Evolutionary conservation across 2,113 vertebrate species (phyloP).

Genomic region (Scartelaos histophorus): DNA sequence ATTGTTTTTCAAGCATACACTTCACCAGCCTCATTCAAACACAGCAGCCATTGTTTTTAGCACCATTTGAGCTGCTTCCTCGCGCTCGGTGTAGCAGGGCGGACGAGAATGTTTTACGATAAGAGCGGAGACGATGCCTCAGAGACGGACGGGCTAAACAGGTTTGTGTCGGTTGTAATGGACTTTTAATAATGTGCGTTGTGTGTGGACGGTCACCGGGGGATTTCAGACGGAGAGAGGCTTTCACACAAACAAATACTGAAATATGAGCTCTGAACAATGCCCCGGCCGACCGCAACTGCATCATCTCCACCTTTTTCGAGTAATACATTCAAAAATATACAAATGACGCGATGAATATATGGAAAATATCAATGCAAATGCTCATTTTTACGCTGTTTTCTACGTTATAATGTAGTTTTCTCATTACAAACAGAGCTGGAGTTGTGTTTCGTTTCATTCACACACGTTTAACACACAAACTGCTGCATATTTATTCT

Average conservation of each 20-base stretch:
- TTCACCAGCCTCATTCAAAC: too few relatives aligned
- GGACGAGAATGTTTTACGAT: background rate
- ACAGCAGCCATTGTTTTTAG: background rate
- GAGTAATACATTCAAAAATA: too few relatives aligned
- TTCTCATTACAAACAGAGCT: too few relatives aligned
- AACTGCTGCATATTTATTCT: too few relatives aligned
- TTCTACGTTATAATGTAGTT: too few relatives aligned
- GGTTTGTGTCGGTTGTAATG: background rate
- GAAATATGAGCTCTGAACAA: background rate
- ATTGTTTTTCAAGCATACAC: too few relatives aligned
- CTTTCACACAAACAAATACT: background rate
- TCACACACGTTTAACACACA: too few relatives aligned
- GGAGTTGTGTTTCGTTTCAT: too few relatives aligned
- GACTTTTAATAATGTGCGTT: background rate
- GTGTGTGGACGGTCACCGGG: background rate
- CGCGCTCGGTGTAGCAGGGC: background rate
- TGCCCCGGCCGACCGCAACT: background rate
- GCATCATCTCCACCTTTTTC: too few relatives aligned
- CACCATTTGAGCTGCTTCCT: background rate
- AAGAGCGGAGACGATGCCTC: background rate
- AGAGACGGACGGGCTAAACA: background rate
- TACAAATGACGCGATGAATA: too few relatives aligned
- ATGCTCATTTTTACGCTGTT: too few relatives aligned
- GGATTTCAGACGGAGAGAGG: background rate
- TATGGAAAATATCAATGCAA: too few relatives aligned